These are phyloP conservation scores for Hemicrepidius hirtus DNA, from an alignment of 2,888 invertebrate species.

Conservation along the genomic window DNA sequence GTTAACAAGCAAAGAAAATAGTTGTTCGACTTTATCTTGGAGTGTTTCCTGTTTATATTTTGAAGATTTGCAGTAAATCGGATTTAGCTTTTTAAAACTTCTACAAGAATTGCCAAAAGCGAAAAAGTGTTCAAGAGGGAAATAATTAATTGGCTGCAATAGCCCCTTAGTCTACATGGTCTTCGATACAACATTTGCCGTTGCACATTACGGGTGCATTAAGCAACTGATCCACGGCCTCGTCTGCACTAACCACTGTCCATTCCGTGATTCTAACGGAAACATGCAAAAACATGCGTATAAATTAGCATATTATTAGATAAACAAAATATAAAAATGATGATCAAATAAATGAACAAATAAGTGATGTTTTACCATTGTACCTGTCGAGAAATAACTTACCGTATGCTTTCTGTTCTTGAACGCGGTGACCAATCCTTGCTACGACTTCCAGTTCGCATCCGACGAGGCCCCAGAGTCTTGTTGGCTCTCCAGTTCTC, in stretches of 20 bases:
- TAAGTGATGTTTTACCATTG: conserved; percentile 17
- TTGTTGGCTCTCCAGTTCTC: conserved; percentile 85
- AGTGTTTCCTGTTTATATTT: neutral
- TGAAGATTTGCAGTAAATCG: neutral
- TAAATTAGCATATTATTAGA: conserved; percentile 46
- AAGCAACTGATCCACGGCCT: conserved; percentile 55
- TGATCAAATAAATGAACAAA: conserved; percentile 18
- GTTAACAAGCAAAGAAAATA: neutral
- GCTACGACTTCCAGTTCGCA: conserved; percentile 82
- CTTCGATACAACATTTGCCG: conserved; percentile 42
- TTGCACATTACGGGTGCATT: conserved; percentile 46
- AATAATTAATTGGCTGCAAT: neutral
- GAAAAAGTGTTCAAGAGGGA: neutral
- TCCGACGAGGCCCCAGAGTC: conserved; percentile 76
- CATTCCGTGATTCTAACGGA: conserved; percentile 67
- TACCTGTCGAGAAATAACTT: conserved; percentile 61
- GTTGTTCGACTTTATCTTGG: neutral
- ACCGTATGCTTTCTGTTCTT: conserved; percentile 89
- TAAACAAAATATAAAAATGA: conserved; percentile 19
- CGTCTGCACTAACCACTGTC: conserved; percentile 66
- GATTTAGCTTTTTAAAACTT: conserved; percentile 11
- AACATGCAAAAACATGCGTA: conserved; percentile 29
- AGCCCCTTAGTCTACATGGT: conserved; percentile 33
- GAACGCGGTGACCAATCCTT: conserved; percentile 90
- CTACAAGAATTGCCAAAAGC: neutral